These are phyloP conservation scores for Rhinolophus sinicus DNA, from an alignment of 2,113 vertebrate species.

Conservation along the genomic window DNA sequence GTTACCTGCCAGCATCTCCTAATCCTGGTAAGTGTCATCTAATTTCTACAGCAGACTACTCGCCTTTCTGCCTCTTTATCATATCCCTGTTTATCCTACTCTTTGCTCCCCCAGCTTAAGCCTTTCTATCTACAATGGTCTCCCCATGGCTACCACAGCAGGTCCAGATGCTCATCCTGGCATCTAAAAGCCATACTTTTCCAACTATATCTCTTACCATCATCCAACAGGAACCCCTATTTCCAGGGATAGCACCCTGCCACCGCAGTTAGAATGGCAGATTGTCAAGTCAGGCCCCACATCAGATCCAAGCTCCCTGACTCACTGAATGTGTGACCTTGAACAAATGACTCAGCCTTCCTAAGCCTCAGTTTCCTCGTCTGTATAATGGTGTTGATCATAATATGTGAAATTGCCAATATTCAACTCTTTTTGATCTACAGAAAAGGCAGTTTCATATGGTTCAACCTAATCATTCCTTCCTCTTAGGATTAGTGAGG, in stretches of 20 bases:
- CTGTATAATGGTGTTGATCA: not conserved
- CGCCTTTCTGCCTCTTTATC: accelerated
- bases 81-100: not conserved
- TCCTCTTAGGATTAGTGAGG: not conserved
- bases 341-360: not conserved
- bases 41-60: not conserved
- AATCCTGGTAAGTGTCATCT: accelerated
- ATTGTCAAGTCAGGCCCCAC: too few relatives aligned
- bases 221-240: not conserved
- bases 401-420: not conserved
- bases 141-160: not conserved
- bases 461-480: not conserved
- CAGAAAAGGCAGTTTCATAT: not conserved
- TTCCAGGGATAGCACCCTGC: not conserved
- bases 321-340: not conserved
- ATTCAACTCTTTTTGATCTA: not conserved
- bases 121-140: not conserved
- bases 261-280: not conserved
- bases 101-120: not conserved
- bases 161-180: not conserved
- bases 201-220: not conserved
- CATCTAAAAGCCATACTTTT: not conserved
- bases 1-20: not conserved
- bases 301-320: not conserved
- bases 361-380: not conserved